Evolutionary conservation across 2,888 invertebrate species (phyloP).

Genomic region (Dolomedes plantarius): DNA sequence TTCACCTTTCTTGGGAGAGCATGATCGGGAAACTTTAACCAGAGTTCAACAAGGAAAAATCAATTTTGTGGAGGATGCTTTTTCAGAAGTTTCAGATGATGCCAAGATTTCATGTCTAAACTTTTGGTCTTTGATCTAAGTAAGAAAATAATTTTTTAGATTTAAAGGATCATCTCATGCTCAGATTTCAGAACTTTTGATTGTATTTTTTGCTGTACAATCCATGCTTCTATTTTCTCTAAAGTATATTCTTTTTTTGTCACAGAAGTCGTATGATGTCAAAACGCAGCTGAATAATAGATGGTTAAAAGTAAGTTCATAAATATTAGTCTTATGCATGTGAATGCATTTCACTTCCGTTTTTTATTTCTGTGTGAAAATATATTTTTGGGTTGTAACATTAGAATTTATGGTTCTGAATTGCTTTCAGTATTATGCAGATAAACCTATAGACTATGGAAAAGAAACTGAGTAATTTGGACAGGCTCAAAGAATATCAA

Average conservation of each 20-base stretch:
- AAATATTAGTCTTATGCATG: not conserved
- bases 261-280: slow-evolving; percentile 83
- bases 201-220: not conserved
- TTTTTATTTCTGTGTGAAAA: not conserved
- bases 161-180: no score
- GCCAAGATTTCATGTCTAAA: slow-evolving; percentile 91
- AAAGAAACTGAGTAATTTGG: slow-evolving; percentile 70
- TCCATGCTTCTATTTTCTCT: no score
- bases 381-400: not conserved
- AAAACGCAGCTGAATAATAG: slow-evolving; percentile 90
- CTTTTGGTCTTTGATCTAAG: slow-evolving; percentile 84
- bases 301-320: slow-evolving; percentile 81
- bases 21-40: slow-evolving; percentile 91
- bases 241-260: not conserved
- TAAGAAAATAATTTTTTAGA: no score
- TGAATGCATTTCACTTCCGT: not conserved
- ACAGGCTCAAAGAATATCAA: slow-evolving; percentile 73
- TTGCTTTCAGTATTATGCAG: slow-evolving; percentile 33
- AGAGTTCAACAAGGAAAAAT: slow-evolving; percentile 79
- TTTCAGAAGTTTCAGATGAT: slow-evolving; percentile 84
- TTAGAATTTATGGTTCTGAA: not conserved
- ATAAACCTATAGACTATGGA: slow-evolving; percentile 27
- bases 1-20: slow-evolving; percentile 92
- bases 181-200: no score
- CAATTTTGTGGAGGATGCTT: slow-evolving; percentile 77